Conservation (phyloP, 2,113 vertebrate genomes). For the Ctenodactylus gundi region DNA sequence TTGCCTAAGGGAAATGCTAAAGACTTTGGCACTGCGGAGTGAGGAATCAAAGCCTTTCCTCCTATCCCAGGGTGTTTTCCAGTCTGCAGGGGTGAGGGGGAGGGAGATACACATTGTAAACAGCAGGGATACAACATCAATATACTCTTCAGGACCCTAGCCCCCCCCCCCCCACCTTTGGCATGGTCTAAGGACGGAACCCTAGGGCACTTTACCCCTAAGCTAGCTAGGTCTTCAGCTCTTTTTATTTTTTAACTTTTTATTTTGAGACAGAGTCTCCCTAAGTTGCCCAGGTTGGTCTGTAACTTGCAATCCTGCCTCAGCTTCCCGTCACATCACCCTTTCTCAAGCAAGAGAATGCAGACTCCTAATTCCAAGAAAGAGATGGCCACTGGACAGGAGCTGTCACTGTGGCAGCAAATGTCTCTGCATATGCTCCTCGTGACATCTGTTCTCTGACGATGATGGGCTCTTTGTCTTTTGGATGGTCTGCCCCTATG, state of each 20-base stretch:
- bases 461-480: neutral
- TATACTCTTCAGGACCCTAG: neutral
- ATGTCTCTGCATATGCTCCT: neutral
- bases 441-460: neutral
- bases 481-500: neutral
- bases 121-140: neutral
- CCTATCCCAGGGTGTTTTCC: neutral
- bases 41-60: neutral
- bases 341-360: conserved; percentile 19
- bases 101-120: neutral
- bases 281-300: neutral
- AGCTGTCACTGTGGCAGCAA: neutral
- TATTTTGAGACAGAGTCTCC: neutral
- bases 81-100: neutral
- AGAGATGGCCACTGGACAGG: neutral
- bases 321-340: neutral
- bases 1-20: conserved; percentile 28
- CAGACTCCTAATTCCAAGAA: neutral
- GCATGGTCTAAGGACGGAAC: neutral
- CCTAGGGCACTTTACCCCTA: neutral
- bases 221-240: neutral
- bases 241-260: neutral
- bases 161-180: no score
- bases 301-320: neutral
- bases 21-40: neutral